Base-by-base conservation (phyloP, 2,888 invertebrate species). In the Nasonia oneida region DNA sequence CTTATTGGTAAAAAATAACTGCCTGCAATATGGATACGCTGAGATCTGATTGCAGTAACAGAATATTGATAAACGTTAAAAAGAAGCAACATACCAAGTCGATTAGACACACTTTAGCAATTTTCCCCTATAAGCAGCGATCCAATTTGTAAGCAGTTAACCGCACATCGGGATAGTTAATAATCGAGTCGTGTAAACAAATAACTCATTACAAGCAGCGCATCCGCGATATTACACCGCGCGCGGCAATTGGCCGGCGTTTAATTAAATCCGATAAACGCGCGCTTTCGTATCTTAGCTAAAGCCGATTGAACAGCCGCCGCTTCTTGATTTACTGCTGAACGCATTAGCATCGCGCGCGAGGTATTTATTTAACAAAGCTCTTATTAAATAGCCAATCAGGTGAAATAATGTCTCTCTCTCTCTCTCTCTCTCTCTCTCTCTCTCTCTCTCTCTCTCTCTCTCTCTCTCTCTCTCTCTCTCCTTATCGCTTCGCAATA, bases 211-310 rank as follows among this genome's bases (percentile, higher is more conserved):
- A 81, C 12, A n/a, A 70, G 39, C 53, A 12, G 29, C 57, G 23
- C 23, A 61, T 2, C 80, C 14, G 57, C 57, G 61, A 70, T 73
- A 85, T 71, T 85, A 73, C 81, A 81, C 15, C 18, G 8, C 29
- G 29, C 29, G 29, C 29, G 29, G 29, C 29, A 29, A 29, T 29
- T 29, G 29, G 29, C 29, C 29, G 29, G 29, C 57, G 76, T 78
- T 85, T 74, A 79, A 82, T 82, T 82, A 82, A 85, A 79, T 82
- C 74, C 67, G 82, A 85, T 82, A 77, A 85, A 81, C 73, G 70
- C 76, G 37, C 33, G 74, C 33, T 8, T 67, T 29, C 29, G 23
- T 64, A 73, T 75, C 61, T 64, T 14, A 73, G 23, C 8, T 10
- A 8, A 23, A 33, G 15, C 64, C 67, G 67, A 77, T 81, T 77